Percentiles rank a stretch among this genome's conserved stretches.
Conservation (phyloP, 30 jellyfish, hydroid and myxozoan species). For the Aurelia aurita complex sp. Pacific region DNA sequence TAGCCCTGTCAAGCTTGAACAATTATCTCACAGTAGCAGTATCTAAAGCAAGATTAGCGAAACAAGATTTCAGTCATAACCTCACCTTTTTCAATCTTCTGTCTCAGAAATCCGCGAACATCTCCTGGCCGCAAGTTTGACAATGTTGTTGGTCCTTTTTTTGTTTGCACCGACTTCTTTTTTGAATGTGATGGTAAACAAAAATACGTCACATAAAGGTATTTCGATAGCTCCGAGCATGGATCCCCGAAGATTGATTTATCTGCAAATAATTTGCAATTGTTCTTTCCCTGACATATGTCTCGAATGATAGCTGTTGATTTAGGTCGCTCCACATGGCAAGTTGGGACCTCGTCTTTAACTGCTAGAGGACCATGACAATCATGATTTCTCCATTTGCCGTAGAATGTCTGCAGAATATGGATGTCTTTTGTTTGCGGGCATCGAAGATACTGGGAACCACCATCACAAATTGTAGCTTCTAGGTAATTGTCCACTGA, state of each 20-base stretch:
- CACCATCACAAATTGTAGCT: conserved; percentile 90
- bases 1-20: no score
- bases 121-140: conserved; percentile 29
- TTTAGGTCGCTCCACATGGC: conserved; percentile 78
- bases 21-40: no score
- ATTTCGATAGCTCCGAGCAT: conserved; percentile 80
- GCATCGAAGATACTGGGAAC: conserved; percentile 71
- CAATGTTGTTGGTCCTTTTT: not conserved
- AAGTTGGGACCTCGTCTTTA: conserved; percentile 84
- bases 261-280: conserved; percentile 85
- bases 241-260: conserved; percentile 89
- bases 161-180: not conserved
- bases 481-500: conserved; percentile 77
- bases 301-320: conserved; percentile 87
- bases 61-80: no score
- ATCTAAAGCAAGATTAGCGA: no score
- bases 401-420: conserved; percentile 89
- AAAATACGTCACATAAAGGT: conserved; percentile 91
- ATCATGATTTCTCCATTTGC: conserved; percentile 97
- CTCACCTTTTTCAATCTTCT: conserved; percentile 47
- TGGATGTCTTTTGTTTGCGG: conserved; percentile 82
- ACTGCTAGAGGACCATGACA: conserved; percentile 87
- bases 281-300: conserved; percentile 91
- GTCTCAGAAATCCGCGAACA: conserved; percentile 58
- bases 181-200: conserved; percentile 77